Percentiles rank a stretch among this genome's conserved stretches.
Evolutionary conservation across 2,888 invertebrate species (phyloP).

Genomic region (Drosophila fulvimacula): DNA sequence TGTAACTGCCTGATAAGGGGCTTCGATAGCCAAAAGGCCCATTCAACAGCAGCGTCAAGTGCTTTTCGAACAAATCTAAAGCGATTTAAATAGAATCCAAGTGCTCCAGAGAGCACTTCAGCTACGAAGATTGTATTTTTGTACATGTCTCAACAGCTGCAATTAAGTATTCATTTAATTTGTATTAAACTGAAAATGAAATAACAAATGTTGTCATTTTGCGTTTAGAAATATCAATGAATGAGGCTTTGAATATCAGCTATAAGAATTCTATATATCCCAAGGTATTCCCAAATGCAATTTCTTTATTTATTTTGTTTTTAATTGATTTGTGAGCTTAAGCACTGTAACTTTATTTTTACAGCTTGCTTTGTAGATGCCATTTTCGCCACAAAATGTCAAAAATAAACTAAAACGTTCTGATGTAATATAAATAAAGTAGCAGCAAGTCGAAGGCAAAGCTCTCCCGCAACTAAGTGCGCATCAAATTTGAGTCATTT

Average conservation of each 20-base stretch:
- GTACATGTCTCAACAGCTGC: neutral
- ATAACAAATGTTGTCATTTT: neutral
- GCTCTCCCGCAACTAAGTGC: conserved; percentile 53
- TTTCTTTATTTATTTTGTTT: neutral
- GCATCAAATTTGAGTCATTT: conserved; percentile 75
- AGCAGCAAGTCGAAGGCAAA: conserved; percentile 6
- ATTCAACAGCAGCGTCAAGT: neutral
- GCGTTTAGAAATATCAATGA: neutral
- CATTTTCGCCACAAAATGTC: neutral
- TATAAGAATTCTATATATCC: neutral
- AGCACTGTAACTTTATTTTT: neutral
- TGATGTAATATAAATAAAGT: neutral
- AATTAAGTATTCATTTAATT: neutral
- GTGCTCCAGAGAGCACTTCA: neutral
- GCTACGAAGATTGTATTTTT: neutral
- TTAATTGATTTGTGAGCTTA: neutral
- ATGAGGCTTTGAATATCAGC: neutral
- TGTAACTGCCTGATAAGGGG: conserved; percentile 5
- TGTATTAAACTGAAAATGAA: neutral
- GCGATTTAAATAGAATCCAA: conserved; percentile 9
- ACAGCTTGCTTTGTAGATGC: neutral
- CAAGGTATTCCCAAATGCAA: neutral
- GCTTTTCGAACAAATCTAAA: conserved; percentile 4
- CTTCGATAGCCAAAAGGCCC: conserved; percentile 9
- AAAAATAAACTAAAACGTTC: conserved; percentile 1